Base-by-base conservation (phyloP, 2,113 vertebrate species). In the Xiphophorus maculatus region DNA sequence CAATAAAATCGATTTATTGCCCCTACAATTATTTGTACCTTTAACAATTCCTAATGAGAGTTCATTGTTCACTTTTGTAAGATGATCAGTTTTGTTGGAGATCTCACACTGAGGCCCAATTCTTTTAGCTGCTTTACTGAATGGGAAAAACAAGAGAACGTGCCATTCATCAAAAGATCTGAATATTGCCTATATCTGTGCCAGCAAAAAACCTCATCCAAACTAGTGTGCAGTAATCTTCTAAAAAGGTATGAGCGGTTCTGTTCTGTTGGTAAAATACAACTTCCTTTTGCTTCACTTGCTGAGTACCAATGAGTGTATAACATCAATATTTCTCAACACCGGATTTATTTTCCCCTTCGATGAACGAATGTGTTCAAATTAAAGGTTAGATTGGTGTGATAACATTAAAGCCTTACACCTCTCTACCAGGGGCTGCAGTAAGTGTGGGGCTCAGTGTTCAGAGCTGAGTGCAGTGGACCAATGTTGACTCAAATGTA, bases 401-500 rank as follows among this genome's bases (percentile, higher is more conserved):
- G 51, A 58, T 25, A n/a, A n/a, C 9, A n/a, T 58, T 10, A 58
- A 58, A 11, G 51, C 51, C 0, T 58, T 58, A 58, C 22, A 3
- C 8, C 51, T 58, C 51, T 58, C 10, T n/a, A 25, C 51, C 51
- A 58, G 51, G 51, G 25, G 25, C 19, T 25, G 9, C 51, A 58
- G n/a, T 92, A n/a, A 58, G 51, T 58, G 51, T 58, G 51, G 51
- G 10, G 51, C 51, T n/a, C 25, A n/a, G 51, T n/a, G 22, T 91
- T 87, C 93, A 95, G 90, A 92, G 86, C 87, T 93, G 93, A 90
- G 84, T 94, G 94, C 94, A 94, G 83, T 87, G 95, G 95, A 96
- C 96, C 95, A 95, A 96, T 91, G 90, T 89, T 84, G 91, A 93
- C 79, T 92, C 92, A 89, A 88, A 89, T 91, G 93, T 94, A 88